These are phyloP conservation scores for Miniopterus natalensis DNA, from an alignment of 2,113 vertebrate genomes.

Conservation along the genomic window DNA sequence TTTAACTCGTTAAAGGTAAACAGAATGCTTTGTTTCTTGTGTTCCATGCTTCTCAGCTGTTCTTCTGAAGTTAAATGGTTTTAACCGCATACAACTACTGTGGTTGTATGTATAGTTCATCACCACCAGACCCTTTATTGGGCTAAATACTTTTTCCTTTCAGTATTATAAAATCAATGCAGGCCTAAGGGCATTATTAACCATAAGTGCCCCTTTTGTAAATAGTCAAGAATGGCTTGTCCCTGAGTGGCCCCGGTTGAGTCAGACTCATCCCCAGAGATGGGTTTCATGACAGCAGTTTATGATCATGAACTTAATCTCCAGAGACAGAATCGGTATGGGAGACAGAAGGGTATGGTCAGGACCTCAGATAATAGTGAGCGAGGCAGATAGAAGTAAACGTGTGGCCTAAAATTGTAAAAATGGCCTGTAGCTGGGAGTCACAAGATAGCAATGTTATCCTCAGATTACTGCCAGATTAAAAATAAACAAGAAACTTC, in stretches of 20 bases:
- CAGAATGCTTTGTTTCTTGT: background rate
- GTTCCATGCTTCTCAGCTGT: background rate
- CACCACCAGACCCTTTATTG: background rate
- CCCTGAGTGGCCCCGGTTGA: background rate
- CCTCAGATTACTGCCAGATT: background rate
- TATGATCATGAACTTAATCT: background rate
- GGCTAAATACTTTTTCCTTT: background rate
- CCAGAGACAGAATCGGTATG: background rate
- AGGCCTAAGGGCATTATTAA: background rate
- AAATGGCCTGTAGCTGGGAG: background rate
- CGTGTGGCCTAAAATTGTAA: background rate
- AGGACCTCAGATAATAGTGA: background rate
- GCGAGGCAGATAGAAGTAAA: background rate
- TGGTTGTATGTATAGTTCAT: background rate
- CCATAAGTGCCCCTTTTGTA: background rate
- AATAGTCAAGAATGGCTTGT: background rate
- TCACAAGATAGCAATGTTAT: background rate
- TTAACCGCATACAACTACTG: background rate
- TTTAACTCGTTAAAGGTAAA: background rate
- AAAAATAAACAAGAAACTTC: no score
- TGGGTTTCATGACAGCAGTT: background rate
- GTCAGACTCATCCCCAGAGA: background rate
- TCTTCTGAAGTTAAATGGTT: conserved; percentile 3
- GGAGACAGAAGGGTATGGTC: background rate
- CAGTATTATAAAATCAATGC: background rate